Base-by-base conservation (phyloP, 35 echinoderm and acorn worm species). In the Eucidaris tribuloides region DNA sequence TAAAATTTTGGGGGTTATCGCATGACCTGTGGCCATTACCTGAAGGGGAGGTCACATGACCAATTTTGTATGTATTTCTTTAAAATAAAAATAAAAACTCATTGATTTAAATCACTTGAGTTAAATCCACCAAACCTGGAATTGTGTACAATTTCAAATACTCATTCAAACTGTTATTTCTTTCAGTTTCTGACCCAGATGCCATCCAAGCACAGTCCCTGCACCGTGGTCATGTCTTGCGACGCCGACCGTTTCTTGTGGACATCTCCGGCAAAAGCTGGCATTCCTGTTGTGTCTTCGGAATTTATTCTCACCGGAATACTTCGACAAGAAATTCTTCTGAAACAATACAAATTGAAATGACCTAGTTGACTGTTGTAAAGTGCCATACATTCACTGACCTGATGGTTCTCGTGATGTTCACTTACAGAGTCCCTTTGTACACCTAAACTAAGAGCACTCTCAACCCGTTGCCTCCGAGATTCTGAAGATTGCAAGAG, bases 291-390 rank as follows among this genome's bases (percentile, higher is more conserved):
- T 0, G 68, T 74, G 11, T 74, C 68, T 7, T 74, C 68, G 2
- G 68, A 74, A 40, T 74, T 74, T 40, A 74, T 74, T 20, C 36
- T 74, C 24, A 74, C 68, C 2, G 68, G 68, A 19, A 43, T 74
- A 33, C 68, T 74, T 1, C 29, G 68, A n/a, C 68, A 74, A 74
- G 68, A 42, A 2, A 41, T 74, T 7, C n/a, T 74, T 11, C 68
- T 74, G 22, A 25, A 74, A 19, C 28, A 74, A 0, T 74, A 41
- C 30, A 42, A 74, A 23, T 40, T 74, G 14, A 41, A 38, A 23
- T 74, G 44, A 40, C 48, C 9, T 9, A 52, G 48, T 9, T 52
- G 48, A 52, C n/a, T n/a, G n/a, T n/a, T n/a, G n/a, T n/a, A n/a
- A n/a, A n/a, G n/a, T n/a, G n/a, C n/a, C n/a, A n/a, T n/a, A n/a